Conservation (phyloP, 2,888 invertebrate genomes). For the Isoperla grammatica region DNA sequence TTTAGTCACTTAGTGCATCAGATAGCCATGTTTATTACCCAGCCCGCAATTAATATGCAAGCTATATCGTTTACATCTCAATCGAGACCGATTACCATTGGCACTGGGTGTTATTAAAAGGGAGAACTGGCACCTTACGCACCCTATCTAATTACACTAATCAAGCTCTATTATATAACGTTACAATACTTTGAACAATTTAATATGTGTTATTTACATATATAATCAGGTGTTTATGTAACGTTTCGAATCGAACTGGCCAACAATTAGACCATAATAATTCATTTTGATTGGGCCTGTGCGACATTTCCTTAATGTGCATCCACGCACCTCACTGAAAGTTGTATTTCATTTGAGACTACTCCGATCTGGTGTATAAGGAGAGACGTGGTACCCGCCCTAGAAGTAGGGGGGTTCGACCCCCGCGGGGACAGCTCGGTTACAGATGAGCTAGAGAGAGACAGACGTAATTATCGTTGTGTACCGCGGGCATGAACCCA, state of each 20-base stretch:
- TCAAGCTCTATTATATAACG: slow-evolving; percentile 8
- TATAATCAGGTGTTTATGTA: slow-evolving; percentile 7
- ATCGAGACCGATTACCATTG: not conserved
- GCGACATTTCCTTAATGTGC: too few relatives aligned
- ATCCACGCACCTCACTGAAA: too few relatives aligned
- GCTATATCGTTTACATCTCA: slow-evolving; percentile 12
- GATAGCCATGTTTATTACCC: too few relatives aligned
- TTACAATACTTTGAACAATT: too few relatives aligned
- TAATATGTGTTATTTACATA: slow-evolving; percentile 11
- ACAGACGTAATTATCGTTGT: slow-evolving; percentile 3
- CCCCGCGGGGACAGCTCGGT: slow-evolving; percentile 14
- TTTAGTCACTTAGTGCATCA: too few relatives aligned
- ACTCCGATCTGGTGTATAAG: too few relatives aligned
- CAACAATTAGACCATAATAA: slow-evolving; percentile 1
- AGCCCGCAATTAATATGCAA: slow-evolving; percentile 9
- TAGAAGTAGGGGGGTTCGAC: slow-evolving; percentile 1
- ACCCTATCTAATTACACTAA: not conserved
- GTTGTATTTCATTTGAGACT: too few relatives aligned
- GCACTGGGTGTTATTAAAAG: slow-evolving; percentile 11
- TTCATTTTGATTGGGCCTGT: not conserved
- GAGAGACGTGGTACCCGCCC: not conserved
- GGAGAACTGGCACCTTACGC: not conserved
- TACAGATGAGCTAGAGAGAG: slow-evolving; percentile 16
- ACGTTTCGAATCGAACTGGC: not conserved
- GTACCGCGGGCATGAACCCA: slow-evolving; percentile 11